A percentile compares a stretch with the other conserved stretches of the same genome.
phyloP scores from a whole-genome alignment of 2,888 invertebrate species.

The Girardia tigrina region DNA sequence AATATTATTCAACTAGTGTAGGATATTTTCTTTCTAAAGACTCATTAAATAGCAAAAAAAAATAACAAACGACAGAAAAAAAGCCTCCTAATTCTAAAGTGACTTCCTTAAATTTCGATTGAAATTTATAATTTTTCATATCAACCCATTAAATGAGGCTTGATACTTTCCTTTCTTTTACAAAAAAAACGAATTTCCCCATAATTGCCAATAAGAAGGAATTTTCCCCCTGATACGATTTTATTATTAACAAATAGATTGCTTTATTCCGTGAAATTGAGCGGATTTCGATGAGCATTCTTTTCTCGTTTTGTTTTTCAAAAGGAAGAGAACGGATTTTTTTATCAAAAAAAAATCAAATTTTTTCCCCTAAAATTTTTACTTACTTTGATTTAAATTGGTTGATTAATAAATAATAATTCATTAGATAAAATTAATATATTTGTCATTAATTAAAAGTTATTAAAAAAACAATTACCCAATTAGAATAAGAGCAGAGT shows the following conservation, averaged over 20 bases:
- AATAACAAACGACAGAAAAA: background rate
- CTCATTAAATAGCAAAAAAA: background rate
- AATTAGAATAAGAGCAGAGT: background rate
- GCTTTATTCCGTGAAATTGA: no score
- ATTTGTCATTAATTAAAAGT: background rate
- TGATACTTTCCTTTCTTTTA: background rate
- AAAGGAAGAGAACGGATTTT: no score
- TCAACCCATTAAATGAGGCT: background rate
- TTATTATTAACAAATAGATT: background rate
- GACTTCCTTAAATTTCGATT: background rate
- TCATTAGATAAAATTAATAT: background rate
- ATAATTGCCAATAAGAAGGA: background rate
- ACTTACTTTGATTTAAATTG: background rate
- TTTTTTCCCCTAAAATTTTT: no score
- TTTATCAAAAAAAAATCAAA: no score
- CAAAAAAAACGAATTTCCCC: background rate
- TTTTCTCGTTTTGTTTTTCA: no score
- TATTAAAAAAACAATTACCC: background rate
- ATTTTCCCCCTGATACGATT: background rate
- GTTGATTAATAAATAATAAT: background rate
- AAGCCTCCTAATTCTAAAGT: background rate
- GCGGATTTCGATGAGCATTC: no score
- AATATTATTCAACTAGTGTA: constrained; percentile 19
- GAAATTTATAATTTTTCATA: background rate
- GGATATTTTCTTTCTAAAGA: background rate